Base-by-base conservation (phyloP, 2,888 invertebrate species). In the Coremacera marginata region DNA sequence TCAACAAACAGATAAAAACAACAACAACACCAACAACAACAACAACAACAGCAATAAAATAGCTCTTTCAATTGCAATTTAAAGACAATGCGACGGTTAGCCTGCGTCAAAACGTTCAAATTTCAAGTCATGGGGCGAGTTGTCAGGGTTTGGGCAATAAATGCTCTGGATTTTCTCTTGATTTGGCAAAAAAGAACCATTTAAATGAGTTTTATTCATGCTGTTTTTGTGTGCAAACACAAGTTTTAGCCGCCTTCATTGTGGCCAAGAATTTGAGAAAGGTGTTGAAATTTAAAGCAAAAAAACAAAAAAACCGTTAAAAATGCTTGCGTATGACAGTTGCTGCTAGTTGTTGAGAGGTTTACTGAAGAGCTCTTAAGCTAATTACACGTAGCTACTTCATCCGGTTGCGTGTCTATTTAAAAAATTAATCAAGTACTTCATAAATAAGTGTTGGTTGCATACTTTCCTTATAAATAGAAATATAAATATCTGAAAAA, bases 31-130 rank as follows among this genome's bases (percentile, higher is more conserved):
- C 27, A 16, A 68, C 27, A 25, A 68, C 68, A 49, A 68, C 68
- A 72, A 60, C 11, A 67, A 68, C 22, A n/a, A 34, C n/a, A 70
- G 34, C 70, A 9, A 34, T 55, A 55, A 37, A 19, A 65, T 34
- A 70, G 55, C 52, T n/a, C 8, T 81, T 78, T 79, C 70, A 76
- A 79, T 73, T 78, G 78, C 76, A 80, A 81, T 81, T 79, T 80
- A 60, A 81, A 78, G 78, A 81, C 78, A 81, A 81, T 80, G 44
- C 44, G n/a, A 63, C 27, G 44, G 14, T 11, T 44, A 34, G 27
- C 63, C 31, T 63, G 34, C n/a, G 63, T 63, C 63, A 63, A 44
- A 65, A 65, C 44, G 44, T 44, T 65, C 44, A 37, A 34, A 62
- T 44, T 16, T 22, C 22, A 67, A 19, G 19, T 55, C 19, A 8